Percentiles rank a stretch among this genome's conserved stretches.
Evolutionary conservation across 2,888 invertebrate species (phyloP).

Genomic region (Synergus gifuensis): DNA sequence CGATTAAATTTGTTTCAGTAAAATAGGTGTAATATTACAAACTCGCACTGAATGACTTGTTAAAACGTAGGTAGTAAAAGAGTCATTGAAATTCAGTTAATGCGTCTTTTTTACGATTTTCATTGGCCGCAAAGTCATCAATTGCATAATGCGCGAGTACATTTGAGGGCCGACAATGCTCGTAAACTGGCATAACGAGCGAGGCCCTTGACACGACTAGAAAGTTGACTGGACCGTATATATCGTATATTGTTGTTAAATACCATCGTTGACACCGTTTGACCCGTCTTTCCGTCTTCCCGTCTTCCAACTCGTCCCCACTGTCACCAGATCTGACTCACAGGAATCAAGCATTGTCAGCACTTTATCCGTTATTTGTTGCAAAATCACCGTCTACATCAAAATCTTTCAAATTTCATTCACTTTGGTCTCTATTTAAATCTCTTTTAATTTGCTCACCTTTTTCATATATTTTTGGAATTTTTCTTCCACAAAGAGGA

Average conservation of each 20-base stretch:
- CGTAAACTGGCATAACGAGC: constrained; percentile 66
- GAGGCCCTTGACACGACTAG: constrained; percentile 69
- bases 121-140: constrained; percentile 24
- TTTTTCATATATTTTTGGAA: no score
- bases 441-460: no score
- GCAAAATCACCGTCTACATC: constrained; percentile 30
- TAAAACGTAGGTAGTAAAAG: constrained; percentile 12
- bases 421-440: no score
- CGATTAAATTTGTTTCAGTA: constrained; percentile 22
- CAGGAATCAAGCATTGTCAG: constrained; percentile 25
- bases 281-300: constrained; percentile 71
- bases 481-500: no score
- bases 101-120: constrained; percentile 11
- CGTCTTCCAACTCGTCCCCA: constrained; percentile 48
- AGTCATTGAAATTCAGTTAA: constrained; percentile 18
- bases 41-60: constrained; percentile 11
- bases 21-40: neutral
- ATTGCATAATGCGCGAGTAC: constrained; percentile 41
- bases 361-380: constrained; percentile 31
- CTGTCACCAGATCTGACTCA: constrained; percentile 60
- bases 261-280: constrained; percentile 75
- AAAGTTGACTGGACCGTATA: constrained; percentile 60
- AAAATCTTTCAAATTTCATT: neutral
- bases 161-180: constrained; percentile 61
- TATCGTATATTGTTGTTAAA: constrained; percentile 73